Base-by-base conservation (phyloP, 2,888 invertebrate genomes). In the Melinaea marsaeus region DNA sequence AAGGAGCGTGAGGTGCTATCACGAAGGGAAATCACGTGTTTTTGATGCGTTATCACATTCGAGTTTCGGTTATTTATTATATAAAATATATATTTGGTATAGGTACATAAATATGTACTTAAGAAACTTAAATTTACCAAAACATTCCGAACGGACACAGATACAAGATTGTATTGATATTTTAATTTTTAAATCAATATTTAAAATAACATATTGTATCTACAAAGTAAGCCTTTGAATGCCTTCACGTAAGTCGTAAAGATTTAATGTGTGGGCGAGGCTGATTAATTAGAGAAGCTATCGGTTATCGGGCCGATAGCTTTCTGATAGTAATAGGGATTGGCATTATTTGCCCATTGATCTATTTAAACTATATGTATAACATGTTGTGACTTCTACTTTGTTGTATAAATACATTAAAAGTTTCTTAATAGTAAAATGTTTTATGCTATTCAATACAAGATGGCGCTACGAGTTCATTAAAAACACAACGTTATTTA, bases 251-350 rank as follows among this genome's bases (percentile, higher is more conserved):
- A 70, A 72, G 78, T 85, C 86, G 83, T 89, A 88, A 89, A 87
- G 77, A 79, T 86, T 88, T 88, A 88, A 87, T 85, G 84, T 80
- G 79, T 79, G 81, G 86, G 88, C 79, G 79, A 79, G 85, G 85
- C 75, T 86, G 86, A 88, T 90, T 90, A 90, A 90, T 89, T 89
- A 87, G 76, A 80, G 75, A 75, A 74, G 76, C 75, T 74, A 75
- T 76, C 72, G 77, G 68, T 75, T 88, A 87, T 87, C 86, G 81
- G 68, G 58, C 71, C 75, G 82, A 81, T 81, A 79, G 76, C 72
- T 67, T 68, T 74, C 74, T 76, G 76, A 74, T 74, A 73, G 71
- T 65, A 65, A 70, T 68, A 71, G 74, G 73, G 77, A 68, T 75
- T 69, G 73, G 73, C 74, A 61, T 46, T 61, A 65, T 65, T 63